These are phyloP conservation scores for Cliona cf. orientalis DNA, from an alignment of 37 sponge, comb jelly and placozoan genomes.

Conservation along the genomic window DNA sequence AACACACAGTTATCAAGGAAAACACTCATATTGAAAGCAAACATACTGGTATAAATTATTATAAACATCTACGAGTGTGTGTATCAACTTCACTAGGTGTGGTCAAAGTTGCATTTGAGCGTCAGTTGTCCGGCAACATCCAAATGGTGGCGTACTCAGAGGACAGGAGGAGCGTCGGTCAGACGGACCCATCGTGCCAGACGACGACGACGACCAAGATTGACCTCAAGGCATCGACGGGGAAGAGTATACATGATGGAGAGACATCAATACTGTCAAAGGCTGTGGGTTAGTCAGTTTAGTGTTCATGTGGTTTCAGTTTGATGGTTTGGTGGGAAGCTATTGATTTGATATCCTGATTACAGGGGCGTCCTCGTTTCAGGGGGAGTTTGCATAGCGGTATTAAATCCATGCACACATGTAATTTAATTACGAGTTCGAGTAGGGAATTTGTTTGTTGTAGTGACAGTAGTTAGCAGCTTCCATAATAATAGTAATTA, in stretches of 20 bases:
- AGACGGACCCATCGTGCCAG: neutral
- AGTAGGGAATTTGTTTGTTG: too few species aligned
- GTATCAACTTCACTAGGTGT: conserved; percentile 20
- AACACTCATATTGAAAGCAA: too few species aligned
- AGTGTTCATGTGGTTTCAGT: neutral
- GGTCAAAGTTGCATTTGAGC: conserved; percentile 27
- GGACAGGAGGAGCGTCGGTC: neutral
- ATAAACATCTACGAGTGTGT: neutral
- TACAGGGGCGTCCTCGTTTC: too few species aligned
- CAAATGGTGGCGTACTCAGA: conserved; percentile 17
- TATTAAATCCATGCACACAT: too few species aligned
- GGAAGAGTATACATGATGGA: neutral
- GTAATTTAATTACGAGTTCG: too few species aligned
- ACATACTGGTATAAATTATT: too few species aligned
- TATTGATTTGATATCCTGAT: too few species aligned
- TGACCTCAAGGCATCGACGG: neutral
- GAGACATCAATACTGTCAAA: neutral
- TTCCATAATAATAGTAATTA: too few species aligned
- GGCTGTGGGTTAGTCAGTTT: neutral
- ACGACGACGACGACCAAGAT: neutral
- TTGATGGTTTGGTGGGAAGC: too few species aligned
- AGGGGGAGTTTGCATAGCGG: too few species aligned
- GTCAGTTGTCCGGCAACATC: conserved; percentile 22
- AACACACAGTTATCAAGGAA: too few species aligned
- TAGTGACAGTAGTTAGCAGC: too few species aligned